A percentile compares a stretch with the other conserved stretches of the same genome.
phyloP scores from a whole-genome alignment of 2,113 vertebrate genomes.

The Chaetodon trifascialis region DNA sequence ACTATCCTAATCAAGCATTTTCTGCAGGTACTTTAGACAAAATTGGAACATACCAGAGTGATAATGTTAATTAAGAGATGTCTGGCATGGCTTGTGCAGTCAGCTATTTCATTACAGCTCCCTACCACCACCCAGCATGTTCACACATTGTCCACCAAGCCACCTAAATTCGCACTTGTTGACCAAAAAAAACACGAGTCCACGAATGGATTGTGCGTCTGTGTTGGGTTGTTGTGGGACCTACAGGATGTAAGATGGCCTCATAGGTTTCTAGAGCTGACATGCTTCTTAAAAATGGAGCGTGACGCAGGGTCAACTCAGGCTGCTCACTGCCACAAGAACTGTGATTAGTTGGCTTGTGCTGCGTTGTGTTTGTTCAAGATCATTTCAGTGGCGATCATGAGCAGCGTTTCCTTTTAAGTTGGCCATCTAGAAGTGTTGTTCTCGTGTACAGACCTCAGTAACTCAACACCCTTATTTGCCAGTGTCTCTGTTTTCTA shows the following conservation, averaged over 20 bases:
- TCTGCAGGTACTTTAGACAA: too few relatives aligned
- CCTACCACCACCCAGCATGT: background rate
- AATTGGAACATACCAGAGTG: background rate
- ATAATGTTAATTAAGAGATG: background rate
- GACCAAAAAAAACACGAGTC: background rate
- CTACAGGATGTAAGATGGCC: background rate
- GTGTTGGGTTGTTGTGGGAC: background rate
- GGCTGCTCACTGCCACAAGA: background rate
- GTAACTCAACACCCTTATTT: background rate
- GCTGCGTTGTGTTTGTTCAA: constrained; percentile 5
- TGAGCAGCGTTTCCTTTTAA: background rate
- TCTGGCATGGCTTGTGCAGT: background rate
- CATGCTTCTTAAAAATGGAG: background rate
- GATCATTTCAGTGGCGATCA: background rate
- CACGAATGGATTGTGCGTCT: background rate
- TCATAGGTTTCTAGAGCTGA: background rate
- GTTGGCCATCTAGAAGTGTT: background rate
- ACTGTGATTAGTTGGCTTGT: background rate
- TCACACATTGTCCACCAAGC: background rate
- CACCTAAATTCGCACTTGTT: background rate
- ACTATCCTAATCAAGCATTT: too few relatives aligned
- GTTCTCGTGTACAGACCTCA: background rate
- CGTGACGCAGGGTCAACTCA: background rate
- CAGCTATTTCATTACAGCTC: background rate
- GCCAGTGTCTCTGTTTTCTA: background rate